Conservation (phyloP, 2,888 invertebrate species). For the Sphinx pinastri region DNA sequence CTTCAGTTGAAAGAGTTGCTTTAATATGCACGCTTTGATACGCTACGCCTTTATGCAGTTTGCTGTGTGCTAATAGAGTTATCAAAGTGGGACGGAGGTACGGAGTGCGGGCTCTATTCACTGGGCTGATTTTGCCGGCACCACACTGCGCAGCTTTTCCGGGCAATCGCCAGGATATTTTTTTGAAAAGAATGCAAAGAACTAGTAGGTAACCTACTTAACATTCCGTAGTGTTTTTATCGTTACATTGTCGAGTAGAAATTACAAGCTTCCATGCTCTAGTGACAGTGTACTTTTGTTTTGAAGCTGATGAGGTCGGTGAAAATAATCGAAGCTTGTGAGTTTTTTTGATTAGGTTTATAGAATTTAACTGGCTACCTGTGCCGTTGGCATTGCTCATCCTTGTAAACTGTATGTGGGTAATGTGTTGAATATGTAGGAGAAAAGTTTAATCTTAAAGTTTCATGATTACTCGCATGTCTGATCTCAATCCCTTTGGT, state of each 20-base stretch:
- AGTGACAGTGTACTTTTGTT: too few relatives aligned
- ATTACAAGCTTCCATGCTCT: neutral
- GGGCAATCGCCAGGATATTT: slow-evolving; percentile 39
- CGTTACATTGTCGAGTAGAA: neutral
- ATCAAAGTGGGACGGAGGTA: slow-evolving; percentile 52
- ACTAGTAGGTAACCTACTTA: neutral
- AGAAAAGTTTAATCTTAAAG: too few relatives aligned
- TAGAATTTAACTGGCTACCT: too few relatives aligned
- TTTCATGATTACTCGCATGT: too few relatives aligned
- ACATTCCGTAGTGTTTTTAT: slow-evolving; percentile 1
- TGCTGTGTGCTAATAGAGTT: slow-evolving; percentile 55
- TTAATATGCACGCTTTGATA: slow-evolving; percentile 66
- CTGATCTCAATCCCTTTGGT: too few relatives aligned
- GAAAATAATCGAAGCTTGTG: too few relatives aligned
- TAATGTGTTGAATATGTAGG: too few relatives aligned
- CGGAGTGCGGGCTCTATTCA: slow-evolving; percentile 46
- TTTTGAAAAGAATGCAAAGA: slow-evolving; percentile 27
- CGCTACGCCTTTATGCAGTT: slow-evolving; percentile 58
- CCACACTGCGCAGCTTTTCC: slow-evolving; percentile 27
- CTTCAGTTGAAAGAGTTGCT: slow-evolving; percentile 51
- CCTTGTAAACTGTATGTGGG: too few relatives aligned
- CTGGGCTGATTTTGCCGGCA: slow-evolving; percentile 37
- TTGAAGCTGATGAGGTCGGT: too few relatives aligned
- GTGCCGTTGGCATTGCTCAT: too few relatives aligned
- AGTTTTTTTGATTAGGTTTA: too few relatives aligned